Base-by-base conservation (phyloP, 2,888 invertebrate species). In the Mythimna loreyi region DNA sequence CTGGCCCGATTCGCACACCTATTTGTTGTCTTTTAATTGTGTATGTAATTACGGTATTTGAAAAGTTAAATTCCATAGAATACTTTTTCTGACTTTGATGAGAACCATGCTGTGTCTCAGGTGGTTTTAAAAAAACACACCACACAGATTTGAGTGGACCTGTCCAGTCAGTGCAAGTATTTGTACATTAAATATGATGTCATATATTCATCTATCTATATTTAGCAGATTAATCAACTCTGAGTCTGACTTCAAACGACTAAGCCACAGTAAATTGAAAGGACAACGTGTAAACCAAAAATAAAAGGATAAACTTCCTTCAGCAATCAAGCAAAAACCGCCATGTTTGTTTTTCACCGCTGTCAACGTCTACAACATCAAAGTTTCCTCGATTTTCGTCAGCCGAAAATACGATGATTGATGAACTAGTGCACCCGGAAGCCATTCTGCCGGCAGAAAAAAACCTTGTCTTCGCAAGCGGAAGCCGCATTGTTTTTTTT, bases 351-450 rank as follows among this genome's bases (percentile, higher is more conserved):
- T 83, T 78, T 75, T 66, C 60, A 57, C 45, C 53, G 50, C 55
- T 70, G 78, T 78, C 78, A 69, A 62, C 73, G 67, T 69, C 59
- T 49, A 28, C 70, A 36, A 74, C 81, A 83, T 83, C 76, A 76
- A 81, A 79, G 75, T 73, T 75, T 60, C 25, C 52, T 50, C 68
- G 57, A 60, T 72, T 78, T 68, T 53, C 67, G 81, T 81, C 76
- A 64, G 28, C 67, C 64, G 59, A 81, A 81, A 76, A 82, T 69
- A 82, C 72, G 72, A 81, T 82, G 81, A 82, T 82, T 83, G 81
- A 82, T 82, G 82, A 75, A 76, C 78, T 67, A 67, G 55, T 79
- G 81, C 76, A 83, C 73, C 78, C 78, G 74, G 83, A 82, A 80
- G 68, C 68, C 61, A 64, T 69, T 79, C 67, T 63, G 55, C 61